Percentiles rank a stretch among this genome's conserved stretches.
Conservation (phyloP, 2,888 invertebrate genomes). For the Dorcus parallelipipedus region DNA sequence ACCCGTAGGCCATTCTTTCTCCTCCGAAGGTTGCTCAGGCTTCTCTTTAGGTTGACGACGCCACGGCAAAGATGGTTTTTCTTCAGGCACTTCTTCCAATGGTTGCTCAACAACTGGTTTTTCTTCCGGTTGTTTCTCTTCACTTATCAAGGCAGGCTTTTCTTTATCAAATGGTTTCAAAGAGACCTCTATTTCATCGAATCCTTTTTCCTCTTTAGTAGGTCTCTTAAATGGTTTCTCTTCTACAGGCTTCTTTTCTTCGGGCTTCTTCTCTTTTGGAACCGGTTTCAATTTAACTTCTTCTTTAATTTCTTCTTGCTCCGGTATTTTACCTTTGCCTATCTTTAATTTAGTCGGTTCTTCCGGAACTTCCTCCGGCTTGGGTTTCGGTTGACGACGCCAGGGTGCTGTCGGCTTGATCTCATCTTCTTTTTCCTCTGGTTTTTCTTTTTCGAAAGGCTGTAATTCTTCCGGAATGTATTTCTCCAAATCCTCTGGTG, state of each 20-base stretch:
- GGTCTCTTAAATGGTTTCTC: constrained; percentile 38
- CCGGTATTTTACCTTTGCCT: constrained; percentile 44
- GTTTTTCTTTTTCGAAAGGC: constrained; percentile 35
- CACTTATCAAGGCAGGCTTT: constrained; percentile 26
- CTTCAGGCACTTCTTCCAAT: constrained; percentile 26
- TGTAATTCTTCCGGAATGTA: constrained; percentile 48
- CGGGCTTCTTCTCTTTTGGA: constrained; percentile 34
- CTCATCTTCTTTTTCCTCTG: constrained; percentile 30
- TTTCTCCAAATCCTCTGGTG: constrained; percentile 32
- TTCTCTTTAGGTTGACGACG: constrained; percentile 46
- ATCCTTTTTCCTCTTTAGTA: constrained; percentile 39
- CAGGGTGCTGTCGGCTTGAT: constrained; percentile 38
- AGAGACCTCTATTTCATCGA: constrained; percentile 44
- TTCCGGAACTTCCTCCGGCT: constrained; percentile 34
- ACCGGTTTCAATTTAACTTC: constrained; percentile 44
- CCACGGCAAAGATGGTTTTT: constrained; percentile 35
- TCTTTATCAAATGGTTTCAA: constrained; percentile 42
- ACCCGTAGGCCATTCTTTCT: constrained; percentile 36
- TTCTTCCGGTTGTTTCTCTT: constrained; percentile 35
- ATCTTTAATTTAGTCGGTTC: constrained; percentile 39
- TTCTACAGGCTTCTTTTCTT: constrained; percentile 36
- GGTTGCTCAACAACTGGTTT: constrained; percentile 38
- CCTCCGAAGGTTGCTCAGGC: constrained; percentile 33
- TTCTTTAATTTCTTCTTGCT: constrained; percentile 38
- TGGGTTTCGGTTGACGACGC: constrained; percentile 44